These are phyloP conservation scores for Zenarchopterus dispar DNA, from an alignment of 2,797 vertebrate genomes.

Conservation along the genomic window DNA sequence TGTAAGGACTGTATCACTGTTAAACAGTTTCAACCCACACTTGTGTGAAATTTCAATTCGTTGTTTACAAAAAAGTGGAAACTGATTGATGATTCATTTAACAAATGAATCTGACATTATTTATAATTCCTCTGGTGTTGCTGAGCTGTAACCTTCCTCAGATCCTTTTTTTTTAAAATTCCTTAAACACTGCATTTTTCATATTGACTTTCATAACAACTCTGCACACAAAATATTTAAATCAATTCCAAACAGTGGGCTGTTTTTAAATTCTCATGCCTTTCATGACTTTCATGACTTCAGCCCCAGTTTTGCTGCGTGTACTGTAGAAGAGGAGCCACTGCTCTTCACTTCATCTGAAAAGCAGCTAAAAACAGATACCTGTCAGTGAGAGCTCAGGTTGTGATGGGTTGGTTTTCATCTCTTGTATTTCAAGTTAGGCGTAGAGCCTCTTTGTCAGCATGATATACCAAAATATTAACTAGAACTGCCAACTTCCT, in stretches of 20 bases:
- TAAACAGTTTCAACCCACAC: too few relatives aligned
- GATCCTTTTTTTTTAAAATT: background rate
- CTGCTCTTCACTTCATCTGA: conserved; percentile 36
- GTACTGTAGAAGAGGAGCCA: conserved; percentile 22
- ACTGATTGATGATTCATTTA: too few relatives aligned
- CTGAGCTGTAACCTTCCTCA: background rate
- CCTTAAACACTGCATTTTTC: background rate
- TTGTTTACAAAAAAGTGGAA: too few relatives aligned
- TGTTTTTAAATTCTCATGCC: too few relatives aligned
- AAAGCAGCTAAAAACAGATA: conserved; percentile 58
- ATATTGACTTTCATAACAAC: background rate
- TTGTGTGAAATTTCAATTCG: too few relatives aligned
- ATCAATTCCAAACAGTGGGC: too few relatives aligned
- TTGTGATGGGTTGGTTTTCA: conserved; percentile 51
- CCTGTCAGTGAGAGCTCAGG: conserved; percentile 56
- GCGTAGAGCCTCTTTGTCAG: conserved; percentile 42
- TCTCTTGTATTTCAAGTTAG: conserved; percentile 47
- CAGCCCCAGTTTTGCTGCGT: conserved; percentile 23
- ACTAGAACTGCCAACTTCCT: conserved; percentile 52
- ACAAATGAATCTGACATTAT: too few relatives aligned
- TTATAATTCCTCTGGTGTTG: background rate
- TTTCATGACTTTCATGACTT: conserved; percentile 4
- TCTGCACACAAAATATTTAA: background rate
- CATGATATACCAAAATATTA: conserved; percentile 48
- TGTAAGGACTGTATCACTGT: too few relatives aligned